Evolutionary conservation across 2,113 vertebrate species (phyloP).

Genomic region (Smithornis capensis): DNA sequence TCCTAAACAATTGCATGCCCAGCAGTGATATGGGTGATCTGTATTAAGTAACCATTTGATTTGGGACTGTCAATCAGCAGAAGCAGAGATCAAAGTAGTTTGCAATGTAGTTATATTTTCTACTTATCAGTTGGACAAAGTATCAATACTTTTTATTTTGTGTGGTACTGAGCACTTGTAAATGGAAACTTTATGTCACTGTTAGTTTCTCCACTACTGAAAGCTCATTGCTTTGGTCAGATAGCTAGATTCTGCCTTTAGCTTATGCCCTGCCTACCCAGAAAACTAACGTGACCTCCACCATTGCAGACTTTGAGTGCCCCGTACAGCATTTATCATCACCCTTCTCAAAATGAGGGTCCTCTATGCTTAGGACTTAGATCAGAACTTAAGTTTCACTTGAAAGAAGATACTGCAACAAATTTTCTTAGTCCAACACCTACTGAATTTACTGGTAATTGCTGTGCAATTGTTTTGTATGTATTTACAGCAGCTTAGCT

Average conservation of each 20-base stretch:
- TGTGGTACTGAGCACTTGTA: background rate
- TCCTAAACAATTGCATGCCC: background rate
- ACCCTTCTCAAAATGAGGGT: background rate
- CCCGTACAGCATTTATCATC: background rate
- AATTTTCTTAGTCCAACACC: background rate
- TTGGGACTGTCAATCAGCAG: background rate
- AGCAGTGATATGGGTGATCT: background rate
- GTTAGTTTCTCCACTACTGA: background rate
- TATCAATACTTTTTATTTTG: background rate
- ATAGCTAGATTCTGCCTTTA: background rate
- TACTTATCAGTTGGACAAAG: background rate
- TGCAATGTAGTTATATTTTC: background rate
- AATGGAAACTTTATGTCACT: background rate
- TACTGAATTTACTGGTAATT: background rate
- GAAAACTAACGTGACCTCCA: background rate
- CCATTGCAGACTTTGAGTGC: background rate
- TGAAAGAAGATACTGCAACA: background rate
- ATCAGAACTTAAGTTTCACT: background rate
- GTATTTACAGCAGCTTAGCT: background rate
- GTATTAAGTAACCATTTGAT: background rate
- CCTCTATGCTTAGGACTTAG: background rate
- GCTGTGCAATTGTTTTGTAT: background rate
- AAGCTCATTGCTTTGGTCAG: background rate
- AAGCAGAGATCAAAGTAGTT: background rate
- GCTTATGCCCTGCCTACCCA: background rate